Evolutionary conservation across 2,888 invertebrate species (phyloP).

Genomic region (Drosophila phalerata): DNA sequence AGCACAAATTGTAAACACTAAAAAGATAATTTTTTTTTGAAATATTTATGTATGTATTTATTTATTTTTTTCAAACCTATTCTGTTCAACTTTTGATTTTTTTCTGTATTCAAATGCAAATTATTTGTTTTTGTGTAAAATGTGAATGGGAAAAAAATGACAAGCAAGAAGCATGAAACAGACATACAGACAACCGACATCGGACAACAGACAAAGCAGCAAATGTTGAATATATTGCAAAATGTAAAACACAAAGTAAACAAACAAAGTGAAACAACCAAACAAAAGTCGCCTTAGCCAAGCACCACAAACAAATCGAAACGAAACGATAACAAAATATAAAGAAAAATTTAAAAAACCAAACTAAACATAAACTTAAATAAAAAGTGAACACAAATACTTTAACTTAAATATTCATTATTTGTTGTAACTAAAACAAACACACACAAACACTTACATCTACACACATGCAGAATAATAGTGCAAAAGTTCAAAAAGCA

Average conservation of each 20-base stretch:
- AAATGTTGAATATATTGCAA: conserved; percentile 63
- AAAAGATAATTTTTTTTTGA: conserved; percentile 48
- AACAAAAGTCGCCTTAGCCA: conserved; percentile 79
- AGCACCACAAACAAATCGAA: conserved; percentile 73
- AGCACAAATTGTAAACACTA: conserved; percentile 76
- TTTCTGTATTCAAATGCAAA: conserved; percentile 54
- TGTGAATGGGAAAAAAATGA: conserved; percentile 52
- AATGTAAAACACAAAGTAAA: conserved; percentile 51
- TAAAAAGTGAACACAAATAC: conserved; percentile 48
- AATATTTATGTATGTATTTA: conserved; percentile 16
- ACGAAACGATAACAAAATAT: conserved; percentile 52
- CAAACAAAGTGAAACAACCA: conserved; percentile 72
- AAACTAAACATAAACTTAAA: conserved; percentile 40
- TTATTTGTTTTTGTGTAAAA: conserved; percentile 62
- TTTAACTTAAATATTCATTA: conserved; percentile 58
- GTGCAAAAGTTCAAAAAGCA: conserved; percentile 74
- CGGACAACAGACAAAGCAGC: conserved; percentile 49
- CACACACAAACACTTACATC: conserved; percentile 38
- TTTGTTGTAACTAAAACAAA: conserved; percentile 68
- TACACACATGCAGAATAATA: conserved; percentile 60
- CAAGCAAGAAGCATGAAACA: conserved; percentile 42
- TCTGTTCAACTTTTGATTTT: conserved; percentile 39
- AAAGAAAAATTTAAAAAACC: conserved; percentile 63
- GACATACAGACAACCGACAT: conserved; percentile 46
- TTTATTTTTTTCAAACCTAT: conserved; percentile 40